These are phyloP conservation scores for Theodoxus fluviatilis DNA, from an alignment of 2,888 invertebrate species.

Conservation along the genomic window DNA sequence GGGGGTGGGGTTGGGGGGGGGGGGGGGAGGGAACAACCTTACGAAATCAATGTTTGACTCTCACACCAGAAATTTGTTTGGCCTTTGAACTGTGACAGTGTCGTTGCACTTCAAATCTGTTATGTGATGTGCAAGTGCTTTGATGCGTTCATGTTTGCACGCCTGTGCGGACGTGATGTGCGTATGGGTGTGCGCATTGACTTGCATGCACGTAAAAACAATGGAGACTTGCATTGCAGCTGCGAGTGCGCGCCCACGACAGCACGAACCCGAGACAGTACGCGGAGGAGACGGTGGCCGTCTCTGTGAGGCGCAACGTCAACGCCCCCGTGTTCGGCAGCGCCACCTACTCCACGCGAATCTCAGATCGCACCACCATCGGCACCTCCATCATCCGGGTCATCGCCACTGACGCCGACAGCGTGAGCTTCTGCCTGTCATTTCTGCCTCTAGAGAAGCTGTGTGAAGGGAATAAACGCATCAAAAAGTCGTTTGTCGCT, in stretches of 20 bases:
- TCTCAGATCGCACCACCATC: conserved; percentile 40
- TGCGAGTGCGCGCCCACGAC: conserved; percentile 52
- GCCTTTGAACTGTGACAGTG: not conserved
- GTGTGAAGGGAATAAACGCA: no score
- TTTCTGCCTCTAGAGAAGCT: not conserved
- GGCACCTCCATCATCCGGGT: conserved; percentile 43
- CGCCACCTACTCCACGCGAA: conserved; percentile 38
- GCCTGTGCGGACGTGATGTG: no score
- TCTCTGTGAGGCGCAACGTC: conserved; percentile 51
- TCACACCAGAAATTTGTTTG: no score
- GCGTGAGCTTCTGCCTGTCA: conserved; percentile 33
- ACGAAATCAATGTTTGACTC: no score
- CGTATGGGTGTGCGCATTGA: no score
- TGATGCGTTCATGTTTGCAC: no score
- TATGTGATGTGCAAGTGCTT: no score
- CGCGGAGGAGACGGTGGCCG: conserved; percentile 46
- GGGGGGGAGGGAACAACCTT: no score
- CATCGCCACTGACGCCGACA: conserved; percentile 46
- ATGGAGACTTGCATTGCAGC: conserved; percentile 29
- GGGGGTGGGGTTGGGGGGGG: no score
- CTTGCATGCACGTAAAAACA: no score
- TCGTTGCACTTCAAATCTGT: no score
- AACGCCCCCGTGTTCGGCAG: conserved; percentile 48
- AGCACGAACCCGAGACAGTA: conserved; percentile 45
- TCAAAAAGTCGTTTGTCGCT: no score